phyloP scores from a whole-genome alignment of 1,140 invertebrate genomes.

The Chrysopa pallens region DNA sequence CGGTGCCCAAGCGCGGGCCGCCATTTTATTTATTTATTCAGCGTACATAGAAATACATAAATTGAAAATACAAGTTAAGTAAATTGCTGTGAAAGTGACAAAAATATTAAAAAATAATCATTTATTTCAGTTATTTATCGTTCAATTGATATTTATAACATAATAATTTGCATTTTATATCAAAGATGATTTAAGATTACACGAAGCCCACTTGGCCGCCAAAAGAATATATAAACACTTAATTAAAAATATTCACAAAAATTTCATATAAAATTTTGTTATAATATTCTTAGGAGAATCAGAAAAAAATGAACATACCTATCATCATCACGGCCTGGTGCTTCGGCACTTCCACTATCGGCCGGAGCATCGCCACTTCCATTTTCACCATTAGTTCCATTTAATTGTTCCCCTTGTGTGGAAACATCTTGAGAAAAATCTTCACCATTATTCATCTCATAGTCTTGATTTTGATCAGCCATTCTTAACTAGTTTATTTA shows the following conservation, averaged over 20 bases:
- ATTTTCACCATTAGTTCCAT: slow-evolving; percentile 32
- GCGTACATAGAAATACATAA: not conserved
- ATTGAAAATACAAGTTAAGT: too few relatives aligned
- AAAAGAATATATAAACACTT: too few relatives aligned
- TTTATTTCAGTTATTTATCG: too few relatives aligned
- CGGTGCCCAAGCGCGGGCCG: slow-evolving; percentile 11
- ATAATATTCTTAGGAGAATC: too few relatives aligned
- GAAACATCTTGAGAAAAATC: slow-evolving; percentile 51
- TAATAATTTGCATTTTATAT: too few relatives aligned
- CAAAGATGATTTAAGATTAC: too few relatives aligned
- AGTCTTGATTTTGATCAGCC: slow-evolving; percentile 2
- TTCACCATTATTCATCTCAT: slow-evolving; percentile 31
- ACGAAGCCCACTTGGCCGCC: too few relatives aligned
- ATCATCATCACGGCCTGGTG: slow-evolving; percentile 51
- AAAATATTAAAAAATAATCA: too few relatives aligned
- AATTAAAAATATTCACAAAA: too few relatives aligned
- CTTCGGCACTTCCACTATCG: slow-evolving; percentile 40
- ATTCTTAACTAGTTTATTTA: not conserved
- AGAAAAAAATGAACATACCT: slow-evolving; percentile 29
- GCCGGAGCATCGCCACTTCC: slow-evolving; percentile 37
- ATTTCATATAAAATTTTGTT: too few relatives aligned
- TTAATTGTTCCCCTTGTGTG: slow-evolving; percentile 22
- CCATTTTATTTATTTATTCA: slow-evolving; percentile 18
- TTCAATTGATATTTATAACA: too few relatives aligned
- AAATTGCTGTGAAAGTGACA: too few relatives aligned